phyloP scores from a whole-genome alignment of 1,140 invertebrate species.

The Cataglyphis hispanica region DNA sequence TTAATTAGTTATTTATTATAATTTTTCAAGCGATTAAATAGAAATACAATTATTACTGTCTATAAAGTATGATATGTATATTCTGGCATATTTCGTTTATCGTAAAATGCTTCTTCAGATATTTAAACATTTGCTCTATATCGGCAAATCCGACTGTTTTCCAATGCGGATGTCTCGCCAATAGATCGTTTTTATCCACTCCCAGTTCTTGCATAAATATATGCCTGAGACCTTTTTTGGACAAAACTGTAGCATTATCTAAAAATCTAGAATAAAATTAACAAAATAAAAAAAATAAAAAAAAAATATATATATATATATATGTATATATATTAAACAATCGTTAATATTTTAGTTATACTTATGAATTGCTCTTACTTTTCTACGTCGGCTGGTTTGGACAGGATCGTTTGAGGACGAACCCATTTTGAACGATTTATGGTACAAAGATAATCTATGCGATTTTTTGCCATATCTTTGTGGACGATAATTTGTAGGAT shows the following conservation, averaged over 20 bases:
- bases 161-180: constrained; percentile 87
- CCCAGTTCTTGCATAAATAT: constrained; percentile 78
- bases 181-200: constrained; percentile 74
- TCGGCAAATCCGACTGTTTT: constrained; percentile 85
- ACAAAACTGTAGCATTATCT: constrained; percentile 72
- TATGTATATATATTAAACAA: background rate
- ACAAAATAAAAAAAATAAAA: too few relatives aligned
- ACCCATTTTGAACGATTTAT: constrained; percentile 83
- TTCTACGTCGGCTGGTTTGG: constrained; percentile 81
- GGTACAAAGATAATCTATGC: constrained; percentile 84
- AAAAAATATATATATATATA: constrained; percentile 38
- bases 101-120: constrained; percentile 85
- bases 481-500: constrained; percentile 86
- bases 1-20: background rate
- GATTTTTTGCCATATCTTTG: constrained; percentile 83
- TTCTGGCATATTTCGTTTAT: constrained; percentile 86
- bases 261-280: constrained; percentile 67
- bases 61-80: constrained; percentile 81
- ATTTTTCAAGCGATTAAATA: constrained; percentile 33
- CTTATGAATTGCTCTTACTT: constrained; percentile 53
- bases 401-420: constrained; percentile 84
- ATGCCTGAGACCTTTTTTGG: constrained; percentile 80
- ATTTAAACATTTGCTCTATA: constrained; percentile 85
- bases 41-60: constrained; percentile 57
- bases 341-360: background rate